Base-by-base conservation (phyloP, 2,797 vertebrate genomes). In the Molothrus aeneus region DNA sequence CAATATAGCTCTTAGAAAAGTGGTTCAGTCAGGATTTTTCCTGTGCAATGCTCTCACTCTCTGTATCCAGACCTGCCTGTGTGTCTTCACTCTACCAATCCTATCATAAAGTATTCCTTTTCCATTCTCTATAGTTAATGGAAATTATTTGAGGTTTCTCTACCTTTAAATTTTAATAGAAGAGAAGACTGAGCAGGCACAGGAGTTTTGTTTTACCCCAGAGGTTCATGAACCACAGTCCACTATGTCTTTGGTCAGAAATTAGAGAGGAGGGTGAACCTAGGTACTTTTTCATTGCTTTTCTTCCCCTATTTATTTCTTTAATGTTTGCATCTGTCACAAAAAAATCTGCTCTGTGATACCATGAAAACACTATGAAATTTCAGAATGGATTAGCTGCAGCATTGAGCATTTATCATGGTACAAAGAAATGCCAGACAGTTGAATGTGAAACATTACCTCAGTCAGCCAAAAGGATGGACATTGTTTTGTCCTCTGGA, bases 401-500 rank as follows among this genome's bases (percentile, higher is more conserved):
- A 75, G 45, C 51, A 51, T 70, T 53, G 59, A 66, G 29, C 75
- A 88, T 94, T 80, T 91, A 81, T 94, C 89, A 91, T 13, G 28
- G 20, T 40, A 47, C 59, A 75, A 61, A 79, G 79, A 70, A 91
- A 84, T 70, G 66, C 63, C 85, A 92, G 71, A 56, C 68, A 81
- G 40, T 6, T 70, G 77, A 86, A 86, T 57, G 82, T 86, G 80
- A 95, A 92, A 42, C 66, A 90, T 91, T 88, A 72, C 73, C 34
- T 48, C 7, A 50, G 73, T 68, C 85, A 90, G 85, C 31, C 87
- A 88, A 68, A 94, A 90, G 70, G 78, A 90, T 90, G 90, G 86
- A 88, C 63, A 0, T 40, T 50, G 26, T 34, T 91, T 78, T 72
- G 78, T 86, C 88, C 83, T 94, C 83, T 90, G 80, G 65, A 96